phyloP scores from a whole-genome alignment of 1,140 invertebrate genomes.

The Aplysia californica region DNA sequence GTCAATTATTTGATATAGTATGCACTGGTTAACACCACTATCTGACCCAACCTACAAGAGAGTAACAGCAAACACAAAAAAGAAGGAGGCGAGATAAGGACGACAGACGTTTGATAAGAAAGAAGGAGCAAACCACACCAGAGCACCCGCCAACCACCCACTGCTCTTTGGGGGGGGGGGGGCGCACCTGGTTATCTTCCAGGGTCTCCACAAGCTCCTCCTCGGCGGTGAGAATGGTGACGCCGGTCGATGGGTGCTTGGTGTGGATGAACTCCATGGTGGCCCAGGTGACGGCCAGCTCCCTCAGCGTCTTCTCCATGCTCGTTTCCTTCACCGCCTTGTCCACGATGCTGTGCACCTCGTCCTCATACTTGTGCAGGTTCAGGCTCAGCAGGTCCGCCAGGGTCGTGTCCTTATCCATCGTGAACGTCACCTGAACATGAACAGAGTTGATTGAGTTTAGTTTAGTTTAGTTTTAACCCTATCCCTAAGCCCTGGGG shows the following conservation, averaged over 20 bases:
- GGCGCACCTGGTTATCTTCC: slow-evolving; percentile 97
- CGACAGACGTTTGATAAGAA: too few species aligned
- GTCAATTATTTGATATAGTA: too few species aligned
- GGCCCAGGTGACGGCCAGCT: slow-evolving; percentile 91
- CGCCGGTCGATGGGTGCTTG: slow-evolving; percentile 84
- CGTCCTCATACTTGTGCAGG: slow-evolving; percentile 94
- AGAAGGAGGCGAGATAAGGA: too few species aligned
- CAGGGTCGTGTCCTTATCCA: slow-evolving; percentile 91
- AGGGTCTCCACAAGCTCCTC: slow-evolving; percentile 96
- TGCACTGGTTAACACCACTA: too few species aligned
- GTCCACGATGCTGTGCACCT: slow-evolving; percentile 96
- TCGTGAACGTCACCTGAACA: slow-evolving; percentile 87
- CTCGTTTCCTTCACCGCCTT: slow-evolving; percentile 98
- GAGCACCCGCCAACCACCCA: too few species aligned
- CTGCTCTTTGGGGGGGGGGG: too few species aligned
- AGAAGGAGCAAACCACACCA: too few species aligned
- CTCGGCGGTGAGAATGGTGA: slow-evolving; percentile 85
- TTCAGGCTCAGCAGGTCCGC: slow-evolving; percentile 91
- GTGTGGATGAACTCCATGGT: slow-evolving; percentile 95
- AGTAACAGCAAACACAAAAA: too few species aligned
- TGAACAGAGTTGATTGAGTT: too few species aligned
- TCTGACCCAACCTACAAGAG: too few species aligned
- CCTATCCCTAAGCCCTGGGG: too few species aligned
- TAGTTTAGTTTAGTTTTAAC: too few species aligned
- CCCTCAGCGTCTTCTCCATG: slow-evolving; percentile 94